Evolutionary conservation across 1,140 invertebrate genomes (phyloP).

Genomic region (Scylla paramamosain): DNA sequence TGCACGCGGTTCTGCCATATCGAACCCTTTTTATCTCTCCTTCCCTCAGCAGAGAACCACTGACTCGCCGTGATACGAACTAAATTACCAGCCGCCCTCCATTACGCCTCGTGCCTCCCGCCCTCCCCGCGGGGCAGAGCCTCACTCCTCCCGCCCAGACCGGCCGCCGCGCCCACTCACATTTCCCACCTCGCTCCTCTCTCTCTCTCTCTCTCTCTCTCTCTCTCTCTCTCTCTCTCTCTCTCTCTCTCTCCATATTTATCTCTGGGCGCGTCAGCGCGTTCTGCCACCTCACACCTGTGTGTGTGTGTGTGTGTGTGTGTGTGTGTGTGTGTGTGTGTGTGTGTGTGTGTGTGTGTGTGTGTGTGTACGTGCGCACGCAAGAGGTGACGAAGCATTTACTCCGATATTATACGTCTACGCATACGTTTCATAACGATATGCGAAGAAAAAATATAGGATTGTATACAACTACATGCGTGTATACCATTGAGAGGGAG

Average conservation of each 20-base stretch:
- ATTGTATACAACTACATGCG: too few species aligned
- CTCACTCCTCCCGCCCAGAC: not conserved
- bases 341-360: constrained; percentile 36
- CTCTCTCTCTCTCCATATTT: constrained; percentile 30
- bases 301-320: not conserved
- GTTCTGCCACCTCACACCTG: not conserved
- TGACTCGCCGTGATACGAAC: not conserved
- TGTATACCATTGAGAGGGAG: too few species aligned
- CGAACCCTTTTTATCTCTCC: not conserved
- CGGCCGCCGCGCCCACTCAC: not conserved
- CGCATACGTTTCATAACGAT: too few species aligned
- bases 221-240: not conserved
- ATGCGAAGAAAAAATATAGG: too few species aligned
- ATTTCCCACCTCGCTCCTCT: not conserved
- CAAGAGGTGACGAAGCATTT: too few species aligned
- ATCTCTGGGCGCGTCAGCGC: not conserved
- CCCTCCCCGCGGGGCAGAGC: not conserved
- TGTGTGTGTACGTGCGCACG: not conserved
- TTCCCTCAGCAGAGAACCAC: not conserved
- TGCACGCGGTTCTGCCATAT: not conserved
- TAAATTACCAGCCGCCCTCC: not conserved
- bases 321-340: constrained; percentile 46
- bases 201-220: not conserved
- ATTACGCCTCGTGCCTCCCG: constrained; percentile 22
- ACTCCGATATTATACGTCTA: too few species aligned